Conservation (phyloP, 2,888 invertebrate species). For the Drosophila macrothrix region DNA sequence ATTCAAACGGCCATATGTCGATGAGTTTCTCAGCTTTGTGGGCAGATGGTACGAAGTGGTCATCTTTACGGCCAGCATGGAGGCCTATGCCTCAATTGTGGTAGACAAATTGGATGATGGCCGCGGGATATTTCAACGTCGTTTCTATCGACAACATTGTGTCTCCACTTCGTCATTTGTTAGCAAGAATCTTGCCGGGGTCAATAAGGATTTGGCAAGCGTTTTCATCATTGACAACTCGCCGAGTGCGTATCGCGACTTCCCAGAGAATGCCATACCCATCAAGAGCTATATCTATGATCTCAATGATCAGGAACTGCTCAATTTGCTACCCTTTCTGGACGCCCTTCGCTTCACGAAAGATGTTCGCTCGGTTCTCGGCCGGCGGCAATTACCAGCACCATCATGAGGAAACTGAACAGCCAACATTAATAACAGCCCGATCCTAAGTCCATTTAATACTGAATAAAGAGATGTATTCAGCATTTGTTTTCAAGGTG, state of each 20-base stretch:
- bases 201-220: constrained; percentile 39
- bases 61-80: constrained; percentile 66
- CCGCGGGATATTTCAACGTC: constrained; percentile 52
- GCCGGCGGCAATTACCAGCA: constrained; percentile 26
- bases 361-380: constrained; percentile 59
- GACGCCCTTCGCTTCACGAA: constrained; percentile 67
- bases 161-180: constrained; percentile 5
- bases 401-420: not conserved
- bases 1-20: constrained; percentile 63
- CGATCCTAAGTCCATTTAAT: not conserved
- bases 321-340: constrained; percentile 65
- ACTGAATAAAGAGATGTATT: not conserved
- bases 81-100: constrained; percentile 55
- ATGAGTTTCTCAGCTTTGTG: constrained; percentile 51
- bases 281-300: constrained; percentile 64
- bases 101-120: constrained; percentile 59
- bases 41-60: constrained; percentile 66
- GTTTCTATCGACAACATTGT: constrained; percentile 65
- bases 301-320: constrained; percentile 49
- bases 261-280: constrained; percentile 59
- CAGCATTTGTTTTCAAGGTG: not conserved
- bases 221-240: constrained; percentile 65
- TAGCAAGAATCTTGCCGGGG: constrained; percentile 52
- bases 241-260: constrained; percentile 58
- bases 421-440: not conserved